Percentiles rank a stretch among this genome's conserved stretches.
Evolutionary conservation across 2,888 invertebrate species (phyloP).

Genomic region (Falcaria lacertinaria): DNA sequence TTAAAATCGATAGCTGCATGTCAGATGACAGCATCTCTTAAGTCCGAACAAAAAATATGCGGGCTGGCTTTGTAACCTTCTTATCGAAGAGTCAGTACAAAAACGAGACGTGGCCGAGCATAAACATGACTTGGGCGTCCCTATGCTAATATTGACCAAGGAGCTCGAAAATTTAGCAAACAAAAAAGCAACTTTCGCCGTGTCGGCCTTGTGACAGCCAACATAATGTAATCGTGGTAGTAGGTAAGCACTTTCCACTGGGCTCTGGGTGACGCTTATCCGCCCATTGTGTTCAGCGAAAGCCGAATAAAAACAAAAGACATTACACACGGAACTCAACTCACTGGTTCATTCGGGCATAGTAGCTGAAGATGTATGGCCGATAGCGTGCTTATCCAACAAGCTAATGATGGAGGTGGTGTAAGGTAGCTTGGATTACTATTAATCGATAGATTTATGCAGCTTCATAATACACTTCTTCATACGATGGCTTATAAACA

Average conservation of each 20-base stretch:
- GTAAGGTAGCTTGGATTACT: background rate
- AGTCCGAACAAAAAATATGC: background rate
- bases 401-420: conserved; percentile 5
- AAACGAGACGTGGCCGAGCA: conserved; percentile 14
- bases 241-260: conserved; percentile 57
- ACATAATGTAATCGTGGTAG: conserved; percentile 36
- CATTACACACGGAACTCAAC: conserved; percentile 32
- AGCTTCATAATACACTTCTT: too few species aligned
- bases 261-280: conserved; percentile 54
- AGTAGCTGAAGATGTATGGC: conserved; percentile 10
- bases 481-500: too few species aligned
- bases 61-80: background rate
- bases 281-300: conserved; percentile 64
- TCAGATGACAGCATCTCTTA: background rate
- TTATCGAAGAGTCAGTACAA: conserved; percentile 5
- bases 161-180: conserved; percentile 41
- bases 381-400: conserved; percentile 6
- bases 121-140: conserved; percentile 12
- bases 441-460: background rate
- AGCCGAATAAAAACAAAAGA: conserved; percentile 63
- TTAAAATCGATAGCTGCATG: background rate
- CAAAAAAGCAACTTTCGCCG: conserved; percentile 64
- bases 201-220: conserved; percentile 29
- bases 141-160: conserved; percentile 47
- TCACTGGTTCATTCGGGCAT: conserved; percentile 15